Base-by-base conservation (phyloP, 2,888 invertebrate species). In the Dascillus cervinus region DNA sequence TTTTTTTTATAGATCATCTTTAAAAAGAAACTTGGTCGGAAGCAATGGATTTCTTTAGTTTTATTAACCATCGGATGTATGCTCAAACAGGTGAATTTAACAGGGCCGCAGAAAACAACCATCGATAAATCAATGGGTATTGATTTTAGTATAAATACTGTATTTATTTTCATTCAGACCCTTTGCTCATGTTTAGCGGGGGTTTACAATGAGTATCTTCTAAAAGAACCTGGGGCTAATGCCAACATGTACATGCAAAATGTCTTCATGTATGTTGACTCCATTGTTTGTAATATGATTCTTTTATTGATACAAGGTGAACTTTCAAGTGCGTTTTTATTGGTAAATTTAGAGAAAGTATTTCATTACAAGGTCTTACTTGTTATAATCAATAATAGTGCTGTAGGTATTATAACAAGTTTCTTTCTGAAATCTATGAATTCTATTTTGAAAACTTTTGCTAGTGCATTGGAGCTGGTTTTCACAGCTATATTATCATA, bases 391-490 rank as follows among this genome's bases (percentile, higher is more conserved):
- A 95, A 95, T 55, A 92, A 89, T 65, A 87, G 92, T 0, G 76
- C 84, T 1, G 84, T 92, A 22, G 95, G 95, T 14, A 90, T 96
- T 49, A 85, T 90, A 1, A 94, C 94, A 0, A 90, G 90, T 63
- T 86, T 95, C 62, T 95, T 95, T 58, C 68, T 96, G 12, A 87
- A 89, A 61, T 87, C 84, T 50, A 72, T 95, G 51, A 95, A 95
- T 63, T 94, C 94, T 1, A 94, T 96, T 54, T 68, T 95, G 30
- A 95, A 96, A 69, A 92, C 91, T 0, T 95, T 94, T 65, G 95
- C 95, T 1, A 89, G 91, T 66, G 94, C 92, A 8, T 67, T 95
- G 49, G 95, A 95, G 58, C 65, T 95, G 15, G 71, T 92, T 30
- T 84, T 95, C 52, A 94, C 94, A 0, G 94, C 94, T 1, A 68